phyloP scores from a whole-genome alignment of 2,888 invertebrate genomes.

The Apamea anceps region DNA sequence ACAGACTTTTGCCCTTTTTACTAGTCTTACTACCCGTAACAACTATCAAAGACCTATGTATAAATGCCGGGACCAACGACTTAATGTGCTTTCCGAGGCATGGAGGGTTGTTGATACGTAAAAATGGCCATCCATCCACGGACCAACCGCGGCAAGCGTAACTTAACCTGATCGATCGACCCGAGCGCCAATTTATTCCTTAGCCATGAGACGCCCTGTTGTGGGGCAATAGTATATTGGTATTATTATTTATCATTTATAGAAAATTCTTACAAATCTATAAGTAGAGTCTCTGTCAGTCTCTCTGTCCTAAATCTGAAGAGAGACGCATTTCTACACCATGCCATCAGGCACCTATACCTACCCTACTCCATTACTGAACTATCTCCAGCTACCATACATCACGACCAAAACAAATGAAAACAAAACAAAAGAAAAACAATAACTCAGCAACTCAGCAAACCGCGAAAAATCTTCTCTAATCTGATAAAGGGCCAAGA shows the following conservation, averaged over 20 bases:
- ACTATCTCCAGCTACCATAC: neutral
- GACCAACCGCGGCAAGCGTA: too few species aligned
- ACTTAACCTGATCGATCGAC: too few species aligned
- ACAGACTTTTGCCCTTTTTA: too few species aligned
- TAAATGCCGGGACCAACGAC: too few species aligned
- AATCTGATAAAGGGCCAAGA: conserved; percentile 59
- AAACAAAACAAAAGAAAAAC: conserved; percentile 48
- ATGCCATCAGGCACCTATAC: neutral
- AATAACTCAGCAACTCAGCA: conserved; percentile 53
- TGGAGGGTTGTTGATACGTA: too few species aligned
- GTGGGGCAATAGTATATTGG: neutral
- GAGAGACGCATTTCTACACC: neutral
- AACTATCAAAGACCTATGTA: too few species aligned
- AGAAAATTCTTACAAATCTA: neutral
- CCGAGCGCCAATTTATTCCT: too few species aligned
- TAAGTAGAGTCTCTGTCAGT: neutral
- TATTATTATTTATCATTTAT: neutral
- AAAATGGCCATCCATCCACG: too few species aligned
- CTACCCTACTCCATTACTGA: neutral
- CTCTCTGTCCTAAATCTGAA: neutral
- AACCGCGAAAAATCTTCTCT: conserved; percentile 36
- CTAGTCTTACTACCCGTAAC: too few species aligned
- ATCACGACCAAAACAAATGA: conserved; percentile 32
- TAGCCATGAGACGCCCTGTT: neutral
- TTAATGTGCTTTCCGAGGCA: too few species aligned